A percentile compares a stretch with the other conserved stretches of the same genome.
Evolutionary conservation across 2,113 vertebrate species (phyloP).

Genomic region (Pterocles orientalis): DNA sequence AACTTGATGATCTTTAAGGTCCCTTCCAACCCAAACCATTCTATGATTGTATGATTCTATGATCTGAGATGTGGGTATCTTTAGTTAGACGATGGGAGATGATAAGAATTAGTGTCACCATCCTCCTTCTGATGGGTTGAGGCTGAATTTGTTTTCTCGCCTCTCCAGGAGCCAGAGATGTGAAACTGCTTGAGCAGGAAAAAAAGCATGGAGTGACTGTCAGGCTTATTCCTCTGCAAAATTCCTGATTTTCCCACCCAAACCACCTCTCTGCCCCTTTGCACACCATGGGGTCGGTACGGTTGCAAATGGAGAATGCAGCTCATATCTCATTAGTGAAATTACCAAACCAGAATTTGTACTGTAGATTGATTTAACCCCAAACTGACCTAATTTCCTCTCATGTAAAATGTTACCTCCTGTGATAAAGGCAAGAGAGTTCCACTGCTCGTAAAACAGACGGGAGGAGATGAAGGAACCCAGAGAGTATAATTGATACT

Average conservation of each 20-base stretch:
- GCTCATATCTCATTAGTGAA: not conserved
- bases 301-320: not conserved
- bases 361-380: not conserved
- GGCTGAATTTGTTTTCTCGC: not conserved
- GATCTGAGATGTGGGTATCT: not conserved
- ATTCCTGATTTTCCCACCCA: not conserved
- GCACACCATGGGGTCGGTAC: not conserved
- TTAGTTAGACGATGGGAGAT: not conserved
- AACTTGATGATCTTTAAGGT: too few species aligned
- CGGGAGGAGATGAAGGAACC: not conserved
- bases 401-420: not conserved
- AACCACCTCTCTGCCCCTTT: not conserved
- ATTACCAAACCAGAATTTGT: not conserved
- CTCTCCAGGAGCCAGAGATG: not conserved
- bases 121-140: not conserved
- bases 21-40: too few species aligned
- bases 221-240: not conserved
- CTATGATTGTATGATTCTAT: too few species aligned
- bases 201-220: not conserved
- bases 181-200: not conserved
- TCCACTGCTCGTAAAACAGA: not conserved
- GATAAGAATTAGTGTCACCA: not conserved
- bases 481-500: not conserved
- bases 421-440: not conserved
- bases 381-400: not conserved